Evolutionary conservation across 1,140 invertebrate genomes (phyloP), one percentile per base, ranked within the genome.

Genomic region (Drosophila sturtevanti): DNA sequence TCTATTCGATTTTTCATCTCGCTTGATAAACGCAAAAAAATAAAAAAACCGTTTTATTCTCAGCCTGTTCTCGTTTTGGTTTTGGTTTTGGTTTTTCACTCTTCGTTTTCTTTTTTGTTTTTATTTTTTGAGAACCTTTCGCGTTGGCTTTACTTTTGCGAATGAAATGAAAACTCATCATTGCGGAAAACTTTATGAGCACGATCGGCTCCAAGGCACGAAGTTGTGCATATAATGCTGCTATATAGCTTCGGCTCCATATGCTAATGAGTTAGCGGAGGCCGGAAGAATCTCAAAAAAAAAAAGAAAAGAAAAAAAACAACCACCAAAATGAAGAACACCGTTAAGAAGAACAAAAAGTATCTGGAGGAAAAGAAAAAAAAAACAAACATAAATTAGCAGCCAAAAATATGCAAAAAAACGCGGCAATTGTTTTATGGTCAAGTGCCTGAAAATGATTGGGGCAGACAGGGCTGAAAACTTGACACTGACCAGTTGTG

Each of bases 401-500:
- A 51, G n/a, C 16, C 16, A 67, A 54, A 68, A 73, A 58, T 44
- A 65, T 62, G 61, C 66, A 71, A 77, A 62, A 62, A 72, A 73
- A 69, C 63, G 61, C 55, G 72, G 59, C 71, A 70, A 81, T 86
- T 86, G 81, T 81, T 77, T 87, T 87, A 66, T 87, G 82, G 82
- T 87, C 82, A 87, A 87, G 79, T 89, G 78, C 82, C 80, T 87
- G 82, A 62, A 87, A 79, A 81, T 86, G 82, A 76, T 87, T 87
- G 74, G 74, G 72, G 61, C 52, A 87, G 79, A 79, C 68, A 51
- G 37, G 44, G 60, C 38, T 51, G 77, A 90, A 90, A 90, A 90
- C 89, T 90, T 90, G 87, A 90, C 87, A 90, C 87, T 90, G 87
- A 90, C 90, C 87, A 90, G 90, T 87, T 81, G 77, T 90, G 90